These are phyloP conservation scores for Polyommatus iphigenia DNA, from an alignment of 2,888 invertebrate species.

Conservation along the genomic window DNA sequence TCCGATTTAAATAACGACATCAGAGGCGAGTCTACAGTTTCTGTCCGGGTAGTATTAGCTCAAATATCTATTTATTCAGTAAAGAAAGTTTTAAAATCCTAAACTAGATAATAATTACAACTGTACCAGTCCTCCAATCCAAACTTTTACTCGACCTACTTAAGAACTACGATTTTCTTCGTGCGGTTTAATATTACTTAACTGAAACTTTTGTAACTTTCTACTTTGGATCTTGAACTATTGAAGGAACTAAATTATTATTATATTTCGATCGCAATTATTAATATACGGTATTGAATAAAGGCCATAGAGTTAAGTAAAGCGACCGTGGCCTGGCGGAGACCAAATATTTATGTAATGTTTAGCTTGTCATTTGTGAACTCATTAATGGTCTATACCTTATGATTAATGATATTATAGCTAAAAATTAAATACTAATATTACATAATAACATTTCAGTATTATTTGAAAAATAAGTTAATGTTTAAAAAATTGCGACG, in stretches of 20 bases:
- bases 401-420: neutral
- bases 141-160: conserved; percentile 14
- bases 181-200: neutral
- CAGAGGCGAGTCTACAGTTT: neutral
- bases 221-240: conserved; percentile 11
- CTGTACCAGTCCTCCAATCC: neutral
- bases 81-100: neutral
- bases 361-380: neutral
- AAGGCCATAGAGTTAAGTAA: neutral
- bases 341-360: neutral
- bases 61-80: neutral
- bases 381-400: neutral
- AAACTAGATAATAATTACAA: neutral
- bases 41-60: neutral
- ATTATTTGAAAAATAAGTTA: neutral
- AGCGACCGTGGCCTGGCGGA: neutral
- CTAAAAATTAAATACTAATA: neutral
- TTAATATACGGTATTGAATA: conserved; percentile 3
- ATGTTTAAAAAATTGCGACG: neutral
- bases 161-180: conserved; percentile 2
- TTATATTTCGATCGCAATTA: neutral
- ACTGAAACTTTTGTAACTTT: conserved; percentile 8
- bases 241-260: neutral
- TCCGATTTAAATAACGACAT: no score
- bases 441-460: neutral